These are phyloP conservation scores for Mormoops blainvillei DNA, from an alignment of 2,113 vertebrate species.

Conservation along the genomic window DNA sequence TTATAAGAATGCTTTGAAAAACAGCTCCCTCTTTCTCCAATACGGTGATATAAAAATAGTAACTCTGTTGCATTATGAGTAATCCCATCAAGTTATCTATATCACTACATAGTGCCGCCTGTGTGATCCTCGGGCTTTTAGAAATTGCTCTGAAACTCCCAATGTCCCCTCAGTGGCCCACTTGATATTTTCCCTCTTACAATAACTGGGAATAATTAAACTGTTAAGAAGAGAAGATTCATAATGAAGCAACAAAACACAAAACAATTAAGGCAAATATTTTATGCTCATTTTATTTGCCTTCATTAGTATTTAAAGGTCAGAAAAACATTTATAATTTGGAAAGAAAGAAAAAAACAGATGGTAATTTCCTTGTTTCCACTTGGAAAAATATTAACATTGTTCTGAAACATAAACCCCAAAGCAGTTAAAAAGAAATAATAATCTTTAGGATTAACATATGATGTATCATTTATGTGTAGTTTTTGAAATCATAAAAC, in stretches of 20 bases:
- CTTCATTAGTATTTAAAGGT: constrained; percentile 76
- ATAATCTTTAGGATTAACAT: not conserved
- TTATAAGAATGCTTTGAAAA: not conserved
- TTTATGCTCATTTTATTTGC: constrained; percentile 73
- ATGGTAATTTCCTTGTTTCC: not conserved
- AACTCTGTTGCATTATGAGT: constrained; percentile 13
- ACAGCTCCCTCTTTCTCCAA: constrained; percentile 13
- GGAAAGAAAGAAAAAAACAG: not conserved
- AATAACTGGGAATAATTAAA: constrained; percentile 77
- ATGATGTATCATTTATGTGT: not conserved
- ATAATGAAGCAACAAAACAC: constrained; percentile 68
- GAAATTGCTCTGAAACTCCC: constrained; percentile 65
- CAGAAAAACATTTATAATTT: constrained; percentile 72
- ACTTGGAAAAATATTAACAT: constrained; percentile 16
- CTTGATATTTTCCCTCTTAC: constrained; percentile 62
- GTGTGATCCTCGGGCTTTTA: constrained; percentile 19
- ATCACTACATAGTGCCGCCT: constrained; percentile 52
- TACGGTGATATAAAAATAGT: constrained; percentile 46
- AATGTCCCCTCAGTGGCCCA: constrained; percentile 43
- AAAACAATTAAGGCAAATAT: constrained; percentile 77
- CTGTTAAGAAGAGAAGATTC: constrained; percentile 68
- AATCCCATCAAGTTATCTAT: constrained; percentile 63
- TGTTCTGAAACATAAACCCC: not conserved
- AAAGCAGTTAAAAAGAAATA: not conserved
- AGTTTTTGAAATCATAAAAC: not conserved